Evolutionary conservation across 1,140 invertebrate species (phyloP).

Genomic region (Euwallacea similis): DNA sequence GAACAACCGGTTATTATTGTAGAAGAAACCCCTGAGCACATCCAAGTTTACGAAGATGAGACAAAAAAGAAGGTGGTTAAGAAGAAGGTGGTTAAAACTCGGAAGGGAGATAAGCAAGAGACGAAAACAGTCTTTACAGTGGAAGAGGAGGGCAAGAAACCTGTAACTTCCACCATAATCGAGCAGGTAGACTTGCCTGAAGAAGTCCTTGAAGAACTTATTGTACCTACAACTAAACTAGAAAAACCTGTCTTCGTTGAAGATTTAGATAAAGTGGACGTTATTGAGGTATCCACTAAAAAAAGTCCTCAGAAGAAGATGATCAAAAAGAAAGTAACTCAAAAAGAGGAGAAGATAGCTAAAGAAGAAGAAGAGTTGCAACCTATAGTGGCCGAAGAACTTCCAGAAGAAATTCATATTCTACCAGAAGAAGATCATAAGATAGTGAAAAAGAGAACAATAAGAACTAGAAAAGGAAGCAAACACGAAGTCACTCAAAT

Average conservation of each 20-base stretch:
- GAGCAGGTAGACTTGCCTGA: conserved; percentile 49
- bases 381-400: conserved; percentile 38
- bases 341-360: conserved; percentile 41
- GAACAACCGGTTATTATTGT: conserved; percentile 44
- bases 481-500: conserved; percentile 49
- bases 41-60: conserved; percentile 45
- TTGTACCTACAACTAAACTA: conserved; percentile 53
- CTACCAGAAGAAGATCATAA: conserved; percentile 54
- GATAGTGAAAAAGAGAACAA: conserved; percentile 50
- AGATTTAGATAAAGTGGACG: conserved; percentile 25
- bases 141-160: conserved; percentile 49
- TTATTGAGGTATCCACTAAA: conserved; percentile 25
- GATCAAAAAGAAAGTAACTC: conserved; percentile 43
- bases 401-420: conserved; percentile 54
- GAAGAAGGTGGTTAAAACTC: conserved; percentile 46
- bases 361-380: conserved; percentile 10
- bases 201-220: conserved; percentile 47
- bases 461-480: conserved; percentile 47
- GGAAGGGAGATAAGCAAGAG: conserved; percentile 45
- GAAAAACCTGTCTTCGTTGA: conserved; percentile 35
- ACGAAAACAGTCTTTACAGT: conserved; percentile 47
- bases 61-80: conserved; percentile 46
- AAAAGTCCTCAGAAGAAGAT: conserved; percentile 52
- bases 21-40: conserved; percentile 40
- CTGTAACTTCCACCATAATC: conserved; percentile 49